These are phyloP conservation scores for Drosophila carrolli DNA, from an alignment of 1,140 invertebrate species.

Conservation along the genomic window DNA sequence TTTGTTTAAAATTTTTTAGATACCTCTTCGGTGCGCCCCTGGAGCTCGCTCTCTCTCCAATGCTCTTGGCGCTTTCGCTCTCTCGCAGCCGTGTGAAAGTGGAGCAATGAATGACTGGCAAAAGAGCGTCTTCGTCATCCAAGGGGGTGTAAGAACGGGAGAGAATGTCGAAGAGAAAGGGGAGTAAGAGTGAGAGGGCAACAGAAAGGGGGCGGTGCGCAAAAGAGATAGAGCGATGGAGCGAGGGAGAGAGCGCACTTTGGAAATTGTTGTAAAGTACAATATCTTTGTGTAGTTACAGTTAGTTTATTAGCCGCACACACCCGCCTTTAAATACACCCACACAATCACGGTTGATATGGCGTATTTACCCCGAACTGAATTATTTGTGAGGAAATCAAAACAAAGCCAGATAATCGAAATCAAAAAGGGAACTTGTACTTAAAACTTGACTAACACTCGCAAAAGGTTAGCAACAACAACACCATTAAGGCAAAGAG, in stretches of 20 bases:
- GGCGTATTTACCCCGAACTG: slow-evolving; percentile 1
- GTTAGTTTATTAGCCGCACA: slow-evolving; percentile 15
- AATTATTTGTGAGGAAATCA: neutral
- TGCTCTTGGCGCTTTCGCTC: slow-evolving; percentile 13
- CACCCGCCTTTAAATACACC: neutral
- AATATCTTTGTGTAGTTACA: slow-evolving; percentile 40
- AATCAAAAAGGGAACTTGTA: slow-evolving; percentile 5
- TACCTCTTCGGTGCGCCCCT: neutral
- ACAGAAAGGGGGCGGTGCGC: slow-evolving; percentile 15
- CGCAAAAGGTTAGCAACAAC: slow-evolving; percentile 21
- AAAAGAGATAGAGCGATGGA: neutral
- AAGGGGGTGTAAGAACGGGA: slow-evolving; percentile 18
- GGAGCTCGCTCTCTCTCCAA: slow-evolving; percentile 25
- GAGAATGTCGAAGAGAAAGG: slow-evolving; percentile 22
- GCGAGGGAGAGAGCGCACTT: neutral
- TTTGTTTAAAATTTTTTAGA: neutral
- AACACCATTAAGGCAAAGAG: neutral
- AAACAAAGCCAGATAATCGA: slow-evolving; percentile 20
- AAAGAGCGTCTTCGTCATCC: slow-evolving; percentile 41
- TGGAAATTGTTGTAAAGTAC: slow-evolving; percentile 43
- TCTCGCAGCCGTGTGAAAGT: slow-evolving; percentile 56
- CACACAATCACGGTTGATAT: neutral
- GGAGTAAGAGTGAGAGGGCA: slow-evolving; percentile 4
- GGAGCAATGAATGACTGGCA: slow-evolving; percentile 51
- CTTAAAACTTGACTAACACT: slow-evolving; percentile 13